Base-by-base conservation (phyloP, 2,113 vertebrate genomes). In the Suricata suricatta region DNA sequence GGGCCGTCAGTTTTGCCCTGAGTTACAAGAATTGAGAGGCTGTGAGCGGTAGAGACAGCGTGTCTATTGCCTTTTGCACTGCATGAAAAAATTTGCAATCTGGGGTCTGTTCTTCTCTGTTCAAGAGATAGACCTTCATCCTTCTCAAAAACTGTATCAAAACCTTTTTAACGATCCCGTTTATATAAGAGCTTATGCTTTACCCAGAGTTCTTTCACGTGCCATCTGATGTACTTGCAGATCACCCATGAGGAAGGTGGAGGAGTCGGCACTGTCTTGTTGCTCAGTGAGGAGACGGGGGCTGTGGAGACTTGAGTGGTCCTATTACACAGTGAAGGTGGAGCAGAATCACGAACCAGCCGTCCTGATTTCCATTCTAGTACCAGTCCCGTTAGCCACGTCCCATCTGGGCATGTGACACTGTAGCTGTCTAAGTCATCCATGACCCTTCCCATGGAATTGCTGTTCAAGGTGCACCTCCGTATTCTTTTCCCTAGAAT, bases 291-390 rank as follows among this genome's bases (percentile, higher is more conserved):
- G 60, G 52, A n/a, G 15, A 44, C 13, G 33, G 25, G 63, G 31
- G 31, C 54, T 4, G 0, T 10, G 50, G 29, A 79, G 47, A 7
- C 0, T 0, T 3, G 33, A 4, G 10, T 7, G 35, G 21, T 35
- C 66, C 31, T 17, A 12, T 35, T 47, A 31, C 3, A 4, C 8
- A 50, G 72, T 38, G 29, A 60, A 33, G 15, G 29, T 69, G 35
- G 71, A 64, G 80, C 15, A 7, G 17, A 77, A 11, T 25, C 44
- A 15, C 12, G 31, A 54, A 7, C 57, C 41, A 38, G 8, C 64
- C 47, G 13, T 23, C 25, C 33, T n/a, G 54, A 54, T 54, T 80
- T 74, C 81, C 82, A 47, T 3, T 52, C 60, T 44, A 50, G 44
- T 10, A 21, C 63, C 25, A 4, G 57, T 60, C 60, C 68, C 44